Conservation (phyloP, 64 coral and sea anemone genomes). For the Stylophora pistillata region DNA sequence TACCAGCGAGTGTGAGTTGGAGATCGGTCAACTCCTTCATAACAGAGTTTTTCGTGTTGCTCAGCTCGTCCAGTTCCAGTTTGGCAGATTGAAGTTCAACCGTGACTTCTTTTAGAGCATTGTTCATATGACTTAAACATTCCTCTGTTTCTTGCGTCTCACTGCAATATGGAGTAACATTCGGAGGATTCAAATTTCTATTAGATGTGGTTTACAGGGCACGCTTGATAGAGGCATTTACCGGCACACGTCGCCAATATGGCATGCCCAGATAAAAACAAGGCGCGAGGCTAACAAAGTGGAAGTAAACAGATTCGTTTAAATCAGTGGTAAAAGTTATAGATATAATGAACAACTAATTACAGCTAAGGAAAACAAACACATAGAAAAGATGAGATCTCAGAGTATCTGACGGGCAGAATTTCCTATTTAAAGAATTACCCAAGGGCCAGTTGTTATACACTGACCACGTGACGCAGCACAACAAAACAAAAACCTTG, state of each 20-base stretch:
- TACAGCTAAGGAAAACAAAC: not conserved
- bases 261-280: too few species aligned
- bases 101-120: not conserved
- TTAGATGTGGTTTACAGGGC: not conserved
- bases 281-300: too few species aligned
- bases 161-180: not conserved
- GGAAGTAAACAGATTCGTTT: too few species aligned
- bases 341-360: not conserved
- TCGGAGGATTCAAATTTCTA: too few species aligned
- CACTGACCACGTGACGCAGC: too few species aligned
- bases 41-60: not conserved
- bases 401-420: too few species aligned
- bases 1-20: not conserved
- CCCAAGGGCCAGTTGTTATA: too few species aligned
- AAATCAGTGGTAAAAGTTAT: too few species aligned
- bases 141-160: conserved; percentile 13
- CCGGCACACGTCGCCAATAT: too few species aligned
- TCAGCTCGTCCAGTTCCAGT: not conserved
- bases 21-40: not conserved
- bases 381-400: not conserved
- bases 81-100: conserved; percentile 4
- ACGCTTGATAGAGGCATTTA: too few species aligned
- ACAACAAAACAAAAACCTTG: too few species aligned
- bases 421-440: too few species aligned
- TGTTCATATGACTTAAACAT: not conserved